Evolutionary conservation across 2,888 invertebrate species (phyloP), one percentile per base, ranked within the genome.

Genomic region (Oegoconia quadripuncta): DNA sequence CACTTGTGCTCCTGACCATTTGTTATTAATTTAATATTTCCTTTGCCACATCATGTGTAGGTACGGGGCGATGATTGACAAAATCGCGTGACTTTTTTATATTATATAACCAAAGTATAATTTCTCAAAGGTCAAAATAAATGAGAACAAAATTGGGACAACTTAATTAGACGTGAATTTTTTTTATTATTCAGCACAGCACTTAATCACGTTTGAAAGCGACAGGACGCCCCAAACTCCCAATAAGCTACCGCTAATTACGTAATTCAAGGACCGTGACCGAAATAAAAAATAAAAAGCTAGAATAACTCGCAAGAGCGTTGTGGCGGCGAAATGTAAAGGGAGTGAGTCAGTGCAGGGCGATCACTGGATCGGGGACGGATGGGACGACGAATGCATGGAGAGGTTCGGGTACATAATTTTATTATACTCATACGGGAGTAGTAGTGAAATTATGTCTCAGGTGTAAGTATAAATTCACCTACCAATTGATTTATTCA

Each of bases 221-320:
- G 62, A 70, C 69, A 66, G 64, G 64, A 68, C 65, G 61, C 63
- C 64, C 64, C 52, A 54, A 67, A 71, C 64, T 72, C 64, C 65
- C 72, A 77, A 81, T 78, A 74, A 73, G 68, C 71, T 72, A 66
- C 75, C 64, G 67, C 78, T 83, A 83, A 86, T 86, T 83, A 82
- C 69, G 74, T 79, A 76, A 82, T 83, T 74, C 77, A 77, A 77
- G 71, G 59, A 74, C 79, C 80, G 77, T 83, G 77, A 81, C 78
- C 61, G 54, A 73, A 79, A 76, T 78, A 74, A 79, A 76, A 74
- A 78, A 74, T 62, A 33, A 46, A 59, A 76, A 74, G 61, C 55
- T 66, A 68, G 70, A 71, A 64, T 64, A 70, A 67, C 59, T 63
- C 58, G 55, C 48, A 56, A 59, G 56, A 59, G 60, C 64, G 66